Evolutionary conservation across 30 jellyfish, hydroid and myxozoan species (phyloP).

Genomic region (Sanderia malayensis): DNA sequence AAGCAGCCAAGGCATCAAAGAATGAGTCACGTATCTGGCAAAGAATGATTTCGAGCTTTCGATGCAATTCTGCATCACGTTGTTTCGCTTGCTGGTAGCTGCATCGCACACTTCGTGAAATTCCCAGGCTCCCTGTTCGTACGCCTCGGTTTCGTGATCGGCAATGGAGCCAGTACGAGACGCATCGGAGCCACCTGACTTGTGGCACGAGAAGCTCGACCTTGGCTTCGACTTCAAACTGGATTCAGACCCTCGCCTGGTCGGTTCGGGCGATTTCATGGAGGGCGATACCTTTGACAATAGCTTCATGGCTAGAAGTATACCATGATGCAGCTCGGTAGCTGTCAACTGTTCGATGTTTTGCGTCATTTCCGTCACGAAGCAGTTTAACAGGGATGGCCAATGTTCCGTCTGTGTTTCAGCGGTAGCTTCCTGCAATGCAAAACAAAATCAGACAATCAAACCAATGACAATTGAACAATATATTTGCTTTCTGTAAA

Average conservation of each 20-base stretch:
- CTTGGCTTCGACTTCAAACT: not conserved
- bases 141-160: not conserved
- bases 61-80: slow-evolving; percentile 5
- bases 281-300: slow-evolving; percentile 85
- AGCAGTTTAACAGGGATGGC: slow-evolving; percentile 72
- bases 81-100: not conserved
- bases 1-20: not conserved
- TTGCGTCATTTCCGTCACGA: slow-evolving; percentile 48
- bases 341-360: slow-evolving; percentile 21
- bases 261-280: slow-evolving; percentile 22
- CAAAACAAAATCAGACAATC: too few relatives aligned
- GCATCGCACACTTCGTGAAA: not conserved
- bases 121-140: slow-evolving; percentile 1
- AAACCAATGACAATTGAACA: too few relatives aligned
- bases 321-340: slow-evolving; percentile 62
- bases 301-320: slow-evolving; percentile 67
- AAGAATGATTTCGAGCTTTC: slow-evolving; percentile 10
- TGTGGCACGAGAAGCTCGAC: too few relatives aligned
- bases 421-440: slow-evolving; percentile 69
- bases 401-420: slow-evolving; percentile 91
- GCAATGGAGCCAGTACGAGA: not conserved
- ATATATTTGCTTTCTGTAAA: too few relatives aligned
- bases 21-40: not conserved
- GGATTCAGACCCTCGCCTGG: slow-evolving; percentile 4
- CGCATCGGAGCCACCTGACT: too few relatives aligned